Conservation (phyloP, 2,797 vertebrate genomes). For the Channa striata region DNA sequence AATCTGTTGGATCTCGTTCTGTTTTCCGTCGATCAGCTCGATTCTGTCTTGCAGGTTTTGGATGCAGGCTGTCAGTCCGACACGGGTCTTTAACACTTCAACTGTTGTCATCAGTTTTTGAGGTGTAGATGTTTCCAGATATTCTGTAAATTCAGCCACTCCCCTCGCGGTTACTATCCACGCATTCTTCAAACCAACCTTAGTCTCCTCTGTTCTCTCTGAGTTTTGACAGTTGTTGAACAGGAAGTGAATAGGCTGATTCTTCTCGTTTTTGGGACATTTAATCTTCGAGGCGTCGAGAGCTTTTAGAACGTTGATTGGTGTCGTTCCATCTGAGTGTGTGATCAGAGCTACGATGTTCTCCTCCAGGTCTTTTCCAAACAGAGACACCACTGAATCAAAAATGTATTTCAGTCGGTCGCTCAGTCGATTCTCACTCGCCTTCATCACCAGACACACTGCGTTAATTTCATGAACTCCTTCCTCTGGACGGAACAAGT, state of each 20-base stretch:
- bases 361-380: background rate
- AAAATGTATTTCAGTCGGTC: constrained; percentile 16
- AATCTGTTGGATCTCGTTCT: background rate
- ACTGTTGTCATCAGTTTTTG: background rate
- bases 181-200: background rate
- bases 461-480: background rate
- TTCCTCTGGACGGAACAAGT: background rate
- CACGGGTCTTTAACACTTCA: background rate
- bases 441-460: constrained; percentile 9
- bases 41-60: constrained; percentile 12
- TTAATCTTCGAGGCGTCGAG: constrained; percentile 1
- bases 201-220: background rate
- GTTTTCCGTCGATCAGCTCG: background rate
- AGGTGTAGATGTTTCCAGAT: background rate
- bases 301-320: background rate
- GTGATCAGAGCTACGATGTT: constrained; percentile 10
- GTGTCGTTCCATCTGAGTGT: background rate
- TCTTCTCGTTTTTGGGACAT: background rate
- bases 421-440: background rate
- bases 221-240: constrained; percentile 1
- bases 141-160: background rate
- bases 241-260: constrained; percentile 7
- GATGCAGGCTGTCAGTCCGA: constrained; percentile 11
- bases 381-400: constrained; percentile 4
- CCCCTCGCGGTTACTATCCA: background rate